phyloP scores from a whole-genome alignment of 2,113 vertebrate species.

The Crotalus viridis region DNA sequence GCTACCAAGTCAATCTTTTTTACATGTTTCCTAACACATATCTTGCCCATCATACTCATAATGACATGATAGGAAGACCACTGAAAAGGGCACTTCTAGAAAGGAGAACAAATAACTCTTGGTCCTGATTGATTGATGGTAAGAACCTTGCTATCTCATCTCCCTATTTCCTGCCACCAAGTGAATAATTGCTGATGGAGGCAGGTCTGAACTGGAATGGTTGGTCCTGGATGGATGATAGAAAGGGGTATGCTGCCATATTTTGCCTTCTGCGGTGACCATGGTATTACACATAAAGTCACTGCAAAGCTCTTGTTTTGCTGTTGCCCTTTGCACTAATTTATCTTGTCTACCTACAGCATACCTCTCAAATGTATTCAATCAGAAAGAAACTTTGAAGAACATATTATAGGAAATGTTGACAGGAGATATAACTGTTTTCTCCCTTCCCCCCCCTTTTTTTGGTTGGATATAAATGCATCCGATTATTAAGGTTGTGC shows the following conservation, averaged over 20 bases:
- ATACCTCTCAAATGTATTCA: not conserved
- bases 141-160: not conserved
- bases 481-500: conserved; percentile 24
- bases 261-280: no score
- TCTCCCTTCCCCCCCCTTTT: conserved; percentile 11
- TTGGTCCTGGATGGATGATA: not conserved
- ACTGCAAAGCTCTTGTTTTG: not conserved
- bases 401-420: conserved; percentile 9
- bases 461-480: conserved; percentile 21
- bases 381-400: not conserved
- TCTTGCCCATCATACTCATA: not conserved
- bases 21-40: not conserved
- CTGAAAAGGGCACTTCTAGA: not conserved
- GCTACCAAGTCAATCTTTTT: not conserved
- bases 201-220: not conserved
- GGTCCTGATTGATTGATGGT: not conserved
- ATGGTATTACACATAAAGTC: not conserved
- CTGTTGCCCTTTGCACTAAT: not conserved
- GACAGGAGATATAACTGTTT: conserved; percentile 32
- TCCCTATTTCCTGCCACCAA: not conserved
- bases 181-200: not conserved
- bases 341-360: not conserved
- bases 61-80: not conserved
- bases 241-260: not conserved
- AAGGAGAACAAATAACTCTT: not conserved